Evolutionary conservation across 2,888 invertebrate species (phyloP).

Genomic region (Tetragnatha montana): DNA sequence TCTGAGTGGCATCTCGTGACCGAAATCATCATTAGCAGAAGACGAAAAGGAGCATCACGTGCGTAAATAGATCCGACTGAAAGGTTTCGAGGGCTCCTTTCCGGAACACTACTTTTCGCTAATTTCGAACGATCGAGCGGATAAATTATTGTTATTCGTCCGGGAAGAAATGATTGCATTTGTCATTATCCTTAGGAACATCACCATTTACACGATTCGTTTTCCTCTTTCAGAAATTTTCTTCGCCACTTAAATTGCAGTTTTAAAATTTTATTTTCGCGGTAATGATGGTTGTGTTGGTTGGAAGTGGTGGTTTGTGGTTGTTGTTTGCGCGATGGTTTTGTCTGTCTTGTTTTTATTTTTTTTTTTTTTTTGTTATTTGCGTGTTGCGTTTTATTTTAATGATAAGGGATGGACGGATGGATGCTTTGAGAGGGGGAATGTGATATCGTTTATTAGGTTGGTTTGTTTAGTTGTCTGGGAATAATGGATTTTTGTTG

Average conservation of each 20-base stretch:
- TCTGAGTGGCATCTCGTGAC: conserved; percentile 13
- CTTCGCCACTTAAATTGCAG: conserved; percentile 18
- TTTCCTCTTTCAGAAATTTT: conserved; percentile 13
- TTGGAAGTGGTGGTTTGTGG: neutral
- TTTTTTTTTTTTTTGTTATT: too few species aligned
- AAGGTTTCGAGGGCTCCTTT: conserved; percentile 19
- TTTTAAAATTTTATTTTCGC: neutral
- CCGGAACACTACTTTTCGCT: conserved; percentile 37
- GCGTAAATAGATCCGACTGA: neutral
- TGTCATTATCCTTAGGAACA: conserved; percentile 36
- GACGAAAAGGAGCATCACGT: conserved; percentile 25
- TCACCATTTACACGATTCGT: conserved; percentile 43
- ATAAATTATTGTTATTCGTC: conserved; percentile 51
- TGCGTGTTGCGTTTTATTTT: neutral
- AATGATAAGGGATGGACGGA: neutral
- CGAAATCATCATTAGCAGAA: conserved; percentile 32
- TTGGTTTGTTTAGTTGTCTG: too few species aligned
- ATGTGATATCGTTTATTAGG: neutral
- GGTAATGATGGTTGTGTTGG: neutral
- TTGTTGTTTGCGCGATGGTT: neutral
- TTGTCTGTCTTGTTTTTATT: neutral
- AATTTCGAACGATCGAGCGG: conserved; percentile 45
- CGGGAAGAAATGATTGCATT: conserved; percentile 6
- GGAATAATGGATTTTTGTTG: too few species aligned
- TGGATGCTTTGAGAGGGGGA: neutral